Percentiles rank a stretch among this genome's conserved stretches.
phyloP scores from a whole-genome alignment of 2,888 invertebrate genomes.

The Eupithecia abbreviata region DNA sequence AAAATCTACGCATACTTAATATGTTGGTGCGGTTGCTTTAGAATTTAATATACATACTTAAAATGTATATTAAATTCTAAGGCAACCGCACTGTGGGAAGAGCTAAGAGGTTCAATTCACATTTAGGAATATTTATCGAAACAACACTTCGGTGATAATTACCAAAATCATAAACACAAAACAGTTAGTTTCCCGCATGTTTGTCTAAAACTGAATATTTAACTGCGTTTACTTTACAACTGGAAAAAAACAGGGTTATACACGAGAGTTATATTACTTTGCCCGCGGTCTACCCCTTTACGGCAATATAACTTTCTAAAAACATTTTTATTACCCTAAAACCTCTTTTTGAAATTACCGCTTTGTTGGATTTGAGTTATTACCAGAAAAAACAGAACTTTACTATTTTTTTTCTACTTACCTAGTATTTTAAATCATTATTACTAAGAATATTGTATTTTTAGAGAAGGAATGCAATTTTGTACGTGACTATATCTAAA shows the following conservation, averaged over 20 bases:
- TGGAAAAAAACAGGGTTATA: conserved; percentile 25
- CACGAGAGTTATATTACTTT: conserved; percentile 55
- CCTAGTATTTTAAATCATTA: background rate
- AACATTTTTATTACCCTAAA: conserved; percentile 65
- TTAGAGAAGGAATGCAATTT: background rate
- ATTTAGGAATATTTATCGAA: background rate
- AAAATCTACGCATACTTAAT: too few relatives aligned
- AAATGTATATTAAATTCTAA: background rate
- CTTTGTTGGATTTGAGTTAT: conserved; percentile 47
- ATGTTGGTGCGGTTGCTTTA: too few relatives aligned
- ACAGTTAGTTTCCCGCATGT: conserved; percentile 59
- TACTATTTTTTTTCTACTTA: conserved; percentile 36
- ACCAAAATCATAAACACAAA: conserved; percentile 15
- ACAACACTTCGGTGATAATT: conserved; percentile 48
- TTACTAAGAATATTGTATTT: background rate
- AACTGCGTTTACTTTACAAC: conserved; percentile 48
- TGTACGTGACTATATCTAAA: too few relatives aligned
- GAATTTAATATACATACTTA: too few relatives aligned
- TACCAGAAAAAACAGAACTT: conserved; percentile 43
- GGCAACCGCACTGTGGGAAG: background rate
- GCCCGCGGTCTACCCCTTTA: conserved; percentile 67
- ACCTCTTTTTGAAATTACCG: conserved; percentile 52
- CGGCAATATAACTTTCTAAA: conserved; percentile 77
- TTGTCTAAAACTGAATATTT: conserved; percentile 55
- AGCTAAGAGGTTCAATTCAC: background rate